A percentile compares a stretch with the other conserved stretches of the same genome.
phyloP scores from a whole-genome alignment of 2,113 vertebrate genomes.

The Crotophaga sulcirostris region DNA sequence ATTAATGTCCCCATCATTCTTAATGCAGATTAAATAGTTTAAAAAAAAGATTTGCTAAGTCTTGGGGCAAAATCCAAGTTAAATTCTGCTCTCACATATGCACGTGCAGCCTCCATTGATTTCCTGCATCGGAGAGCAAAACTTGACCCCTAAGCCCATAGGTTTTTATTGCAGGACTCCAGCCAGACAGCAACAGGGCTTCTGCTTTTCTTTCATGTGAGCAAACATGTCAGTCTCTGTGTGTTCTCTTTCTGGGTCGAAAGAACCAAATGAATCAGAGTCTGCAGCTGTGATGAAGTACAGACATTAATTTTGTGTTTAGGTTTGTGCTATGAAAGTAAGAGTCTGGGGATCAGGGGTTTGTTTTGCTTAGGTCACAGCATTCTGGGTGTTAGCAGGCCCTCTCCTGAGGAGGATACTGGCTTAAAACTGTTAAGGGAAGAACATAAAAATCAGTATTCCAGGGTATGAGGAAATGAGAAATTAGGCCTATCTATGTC shows the following conservation, averaged over 20 bases:
- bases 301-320: neutral
- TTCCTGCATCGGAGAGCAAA: neutral
- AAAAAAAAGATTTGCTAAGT: accelerated
- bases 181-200: neutral
- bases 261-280: slow-evolving; percentile 37
- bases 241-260: slow-evolving; percentile 7
- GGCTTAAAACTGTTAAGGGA: neutral
- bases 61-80: neutral
- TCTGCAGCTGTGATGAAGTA: slow-evolving; percentile 36
- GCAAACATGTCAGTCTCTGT: neutral
- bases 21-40: neutral
- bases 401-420: neutral
- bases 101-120: neutral
- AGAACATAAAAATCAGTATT: slow-evolving; percentile 33
- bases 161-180: neutral
- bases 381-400: neutral
- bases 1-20: neutral
- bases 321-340: slow-evolving; percentile 28
- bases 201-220: slow-evolving; percentile 27
- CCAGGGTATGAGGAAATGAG: neutral
- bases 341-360: neutral
- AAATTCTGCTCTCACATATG: neutral
- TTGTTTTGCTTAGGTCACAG: neutral
- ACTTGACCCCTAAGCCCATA: neutral
- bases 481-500: slow-evolving; percentile 31